Percentiles rank a stretch among this genome's conserved stretches.
Evolutionary conservation across 2,113 vertebrate genomes (phyloP).

Genomic region (Eublepharis macularius): DNA sequence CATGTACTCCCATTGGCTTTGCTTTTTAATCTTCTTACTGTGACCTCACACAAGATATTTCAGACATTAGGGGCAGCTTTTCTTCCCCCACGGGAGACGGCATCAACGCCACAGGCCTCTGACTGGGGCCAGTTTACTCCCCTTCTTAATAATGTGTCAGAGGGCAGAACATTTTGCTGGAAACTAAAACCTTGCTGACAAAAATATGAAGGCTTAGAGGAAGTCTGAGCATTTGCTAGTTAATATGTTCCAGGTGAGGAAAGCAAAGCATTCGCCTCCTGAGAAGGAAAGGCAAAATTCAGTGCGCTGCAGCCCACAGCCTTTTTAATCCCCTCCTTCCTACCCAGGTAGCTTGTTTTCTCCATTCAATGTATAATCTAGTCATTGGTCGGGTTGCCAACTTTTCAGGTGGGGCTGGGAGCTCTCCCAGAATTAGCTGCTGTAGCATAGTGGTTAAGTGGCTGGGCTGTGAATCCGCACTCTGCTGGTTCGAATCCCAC

Average conservation of each 20-base stretch:
- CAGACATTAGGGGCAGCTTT: background rate
- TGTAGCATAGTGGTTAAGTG: no score
- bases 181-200: background rate
- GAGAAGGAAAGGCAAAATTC: background rate
- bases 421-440: no score
- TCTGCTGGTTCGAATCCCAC: no score
- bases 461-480: no score
- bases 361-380: background rate
- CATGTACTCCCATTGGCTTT: background rate
- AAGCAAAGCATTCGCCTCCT: background rate
- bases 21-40: constrained; percentile 9
- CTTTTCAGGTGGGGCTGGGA: no score
- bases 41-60: background rate
- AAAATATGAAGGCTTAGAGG: background rate
- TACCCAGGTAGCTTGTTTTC: background rate
- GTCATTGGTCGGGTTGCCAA: background rate
- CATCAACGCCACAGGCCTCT: background rate
- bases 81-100: background rate
- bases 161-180: background rate
- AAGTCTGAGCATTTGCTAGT: background rate
- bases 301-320: accelerated
- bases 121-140: background rate
- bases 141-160: background rate
- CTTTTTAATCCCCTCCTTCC: background rate
- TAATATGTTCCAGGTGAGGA: background rate